Conservation (phyloP, 1,140 invertebrate species). For the Atta colombica region DNA sequence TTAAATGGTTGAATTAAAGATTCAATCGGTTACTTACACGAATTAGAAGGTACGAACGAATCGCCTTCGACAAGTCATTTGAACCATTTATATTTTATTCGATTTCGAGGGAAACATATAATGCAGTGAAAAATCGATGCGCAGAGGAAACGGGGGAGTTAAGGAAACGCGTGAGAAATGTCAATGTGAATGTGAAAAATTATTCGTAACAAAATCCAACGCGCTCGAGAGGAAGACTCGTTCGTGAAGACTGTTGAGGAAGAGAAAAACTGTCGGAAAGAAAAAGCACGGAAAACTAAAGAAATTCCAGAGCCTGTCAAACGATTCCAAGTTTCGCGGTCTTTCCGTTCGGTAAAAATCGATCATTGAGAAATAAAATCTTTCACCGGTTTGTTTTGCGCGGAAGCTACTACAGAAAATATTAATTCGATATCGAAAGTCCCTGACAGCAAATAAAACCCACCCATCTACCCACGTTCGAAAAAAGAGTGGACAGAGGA, state of each 20-base stretch:
- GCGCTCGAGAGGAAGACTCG: neutral
- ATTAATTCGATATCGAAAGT: neutral
- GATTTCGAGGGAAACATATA: slow-evolving; percentile 18
- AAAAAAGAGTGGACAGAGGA: neutral
- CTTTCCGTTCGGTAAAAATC: neutral
- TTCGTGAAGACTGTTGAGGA: slow-evolving; percentile 1
- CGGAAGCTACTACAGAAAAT: neutral
- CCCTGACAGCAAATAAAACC: slow-evolving; percentile 19
- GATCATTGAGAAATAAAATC: slow-evolving; percentile 5
- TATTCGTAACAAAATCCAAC: neutral
- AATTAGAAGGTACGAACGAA: slow-evolving; percentile 16
- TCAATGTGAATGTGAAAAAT: slow-evolving; percentile 1
- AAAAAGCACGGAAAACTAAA: neutral
- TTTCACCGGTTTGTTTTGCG: slow-evolving; percentile 5
- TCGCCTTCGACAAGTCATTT: neutral
- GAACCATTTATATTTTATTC: neutral
- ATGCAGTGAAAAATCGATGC: neutral
- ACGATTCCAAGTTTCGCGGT: neutral
- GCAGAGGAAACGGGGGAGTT: neutral
- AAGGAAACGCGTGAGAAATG: neutral
- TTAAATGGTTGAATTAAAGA: slow-evolving; percentile 18
- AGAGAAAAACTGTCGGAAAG: neutral
- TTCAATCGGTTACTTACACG: slow-evolving; percentile 22
- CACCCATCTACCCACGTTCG: neutral
- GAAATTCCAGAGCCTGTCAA: neutral